Evolutionary conservation across 2,888 invertebrate species (phyloP), one percentile per base, ranked within the genome.

Genomic region (Drosophila tripunctata): DNA sequence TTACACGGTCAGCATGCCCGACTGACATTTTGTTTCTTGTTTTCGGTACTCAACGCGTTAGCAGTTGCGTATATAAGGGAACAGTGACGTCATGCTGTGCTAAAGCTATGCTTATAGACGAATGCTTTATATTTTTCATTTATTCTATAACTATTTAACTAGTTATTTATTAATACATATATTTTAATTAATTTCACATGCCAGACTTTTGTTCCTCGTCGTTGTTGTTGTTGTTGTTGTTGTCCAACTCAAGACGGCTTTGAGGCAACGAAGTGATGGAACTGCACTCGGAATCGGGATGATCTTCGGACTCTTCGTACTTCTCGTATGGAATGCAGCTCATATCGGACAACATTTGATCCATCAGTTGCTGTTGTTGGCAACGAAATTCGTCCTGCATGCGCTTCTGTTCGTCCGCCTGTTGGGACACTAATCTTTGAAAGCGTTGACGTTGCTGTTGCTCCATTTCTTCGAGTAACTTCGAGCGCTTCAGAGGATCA

Each of bases 301-400:
- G 51, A 8, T 67, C n/a, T n/a, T n/a, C 57, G 0, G 24, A 15
- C 1, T 31, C 41, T 0, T 27, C 45, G 6, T 41, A 43, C 44
- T 35, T 55, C 12, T 58, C 51, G 1, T 15, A 35, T 2, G 30
- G 27, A 0, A 44, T 10, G 3, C 2, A 45, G 54, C 19, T 50
- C 24, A 77, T 27, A n/a, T 70, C 64, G 4, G 31, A 7, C 4
- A 62, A 4, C 61, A 82, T 38, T 22, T 72, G 57, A 0, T 70
- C 61, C 38, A 83, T 63, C 1, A 78, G 31, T 4, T 17, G 17
- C 43, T 73, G 78, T 24, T 75, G 80, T 40, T 79, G 56, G 1
- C 38, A 6, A 4, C 64, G 65, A 4, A 82, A 63, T 2, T 73
- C 45, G 0, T 43, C n/a, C 21, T 78, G 75, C 7, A 86, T 30